Evolutionary conservation across 2,113 vertebrate genomes (phyloP).

Genomic region (Bagarius yarrelli): DNA sequence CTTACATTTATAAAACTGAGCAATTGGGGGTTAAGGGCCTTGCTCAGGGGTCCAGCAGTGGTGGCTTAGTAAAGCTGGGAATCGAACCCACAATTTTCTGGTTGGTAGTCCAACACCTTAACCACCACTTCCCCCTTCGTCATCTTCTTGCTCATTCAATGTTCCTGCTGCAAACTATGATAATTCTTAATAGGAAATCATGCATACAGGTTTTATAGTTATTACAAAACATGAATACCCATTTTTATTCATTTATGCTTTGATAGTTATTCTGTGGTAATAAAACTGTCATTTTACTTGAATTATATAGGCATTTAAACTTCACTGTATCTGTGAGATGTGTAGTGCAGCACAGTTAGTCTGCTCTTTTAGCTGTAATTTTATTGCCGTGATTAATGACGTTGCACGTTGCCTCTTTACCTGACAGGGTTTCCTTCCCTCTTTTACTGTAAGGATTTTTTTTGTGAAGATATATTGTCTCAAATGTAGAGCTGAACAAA

Average conservation of each 20-base stretch:
- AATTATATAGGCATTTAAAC: conserved; percentile 30
- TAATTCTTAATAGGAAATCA: conserved; percentile 7
- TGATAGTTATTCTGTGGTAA: conserved; percentile 34
- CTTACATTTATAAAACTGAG: too few relatives aligned
- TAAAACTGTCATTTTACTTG: conserved; percentile 44
- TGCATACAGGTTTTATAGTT: conserved; percentile 35
- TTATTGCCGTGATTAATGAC: not conserved
- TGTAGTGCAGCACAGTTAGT: conserved; percentile 37
- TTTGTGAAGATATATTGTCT: conserved; percentile 57
- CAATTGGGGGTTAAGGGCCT: too few relatives aligned
- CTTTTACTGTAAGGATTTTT: not conserved
- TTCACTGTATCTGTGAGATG: not conserved
- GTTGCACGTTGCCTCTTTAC: conserved; percentile 1
- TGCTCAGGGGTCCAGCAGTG: too few relatives aligned
- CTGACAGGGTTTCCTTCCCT: conserved; percentile 44
- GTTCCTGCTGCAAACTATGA: not conserved
- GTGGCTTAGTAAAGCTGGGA: too few relatives aligned
- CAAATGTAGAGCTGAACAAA: conserved; percentile 42
- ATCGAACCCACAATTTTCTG: too few relatives aligned
- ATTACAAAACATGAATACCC: conserved; percentile 24
- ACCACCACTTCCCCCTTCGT: too few relatives aligned
- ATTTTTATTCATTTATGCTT: conserved; percentile 43
- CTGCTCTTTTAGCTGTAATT: conserved; percentile 34
- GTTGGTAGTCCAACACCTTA: too few relatives aligned
- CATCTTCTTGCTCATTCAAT: not conserved